Evolutionary conservation across 2,113 vertebrate genomes (phyloP).

Genomic region (Istiophorus platypterus): DNA sequence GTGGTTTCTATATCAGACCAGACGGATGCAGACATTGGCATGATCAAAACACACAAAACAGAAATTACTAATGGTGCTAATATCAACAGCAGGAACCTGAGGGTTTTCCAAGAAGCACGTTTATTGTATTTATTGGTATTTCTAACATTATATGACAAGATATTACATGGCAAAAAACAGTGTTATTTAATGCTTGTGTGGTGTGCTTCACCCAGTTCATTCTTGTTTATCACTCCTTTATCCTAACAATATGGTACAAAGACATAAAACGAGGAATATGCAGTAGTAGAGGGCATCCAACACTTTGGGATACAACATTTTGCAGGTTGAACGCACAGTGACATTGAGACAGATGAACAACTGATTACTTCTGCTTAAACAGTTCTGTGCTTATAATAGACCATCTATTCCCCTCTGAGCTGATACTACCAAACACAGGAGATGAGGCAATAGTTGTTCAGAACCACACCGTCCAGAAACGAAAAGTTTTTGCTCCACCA

Average conservation of each 20-base stretch:
- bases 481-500: conserved; percentile 58
- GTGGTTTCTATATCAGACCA: conserved; percentile 22
- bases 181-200: not conserved
- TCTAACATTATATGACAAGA: not conserved
- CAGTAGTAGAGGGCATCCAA: not conserved
- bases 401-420: conserved; percentile 53
- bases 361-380: conserved; percentile 46
- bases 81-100: not conserved
- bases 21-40: conserved; percentile 1
- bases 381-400: conserved; percentile 53
- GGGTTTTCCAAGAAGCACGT: not conserved
- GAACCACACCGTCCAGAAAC: conserved; percentile 48
- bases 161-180: not conserved
- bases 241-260: not conserved
- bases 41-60: conserved; percentile 25
- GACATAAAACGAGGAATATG: not conserved
- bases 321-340: conserved; percentile 8
- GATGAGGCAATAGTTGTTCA: conserved; percentile 51
- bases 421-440: conserved; percentile 53
- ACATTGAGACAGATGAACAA: conserved; percentile 22
- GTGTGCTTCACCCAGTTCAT: not conserved
- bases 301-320: conserved; percentile 1
- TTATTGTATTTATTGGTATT: conserved; percentile 6
- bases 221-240: not conserved
- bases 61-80: conserved; percentile 10